These are phyloP conservation scores for Napeogenes sylphis DNA, from an alignment of 2,888 invertebrate genomes.

Conservation along the genomic window DNA sequence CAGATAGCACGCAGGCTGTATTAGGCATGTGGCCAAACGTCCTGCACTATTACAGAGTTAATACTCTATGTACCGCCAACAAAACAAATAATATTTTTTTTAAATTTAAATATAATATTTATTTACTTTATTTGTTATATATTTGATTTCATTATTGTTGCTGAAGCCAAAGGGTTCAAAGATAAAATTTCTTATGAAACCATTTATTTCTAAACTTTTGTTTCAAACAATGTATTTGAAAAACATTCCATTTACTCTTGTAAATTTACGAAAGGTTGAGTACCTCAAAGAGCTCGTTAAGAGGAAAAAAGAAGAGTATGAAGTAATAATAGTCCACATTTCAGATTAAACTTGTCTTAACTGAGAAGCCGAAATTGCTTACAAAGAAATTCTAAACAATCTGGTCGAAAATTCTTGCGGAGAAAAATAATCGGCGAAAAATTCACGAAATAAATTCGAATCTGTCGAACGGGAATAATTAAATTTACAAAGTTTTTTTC, in stretches of 20 bases:
- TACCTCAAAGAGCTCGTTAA: constrained; percentile 14
- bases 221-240: constrained; percentile 14
- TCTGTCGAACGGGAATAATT: constrained; percentile 23
- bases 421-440: constrained; percentile 20
- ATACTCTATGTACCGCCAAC: constrained; percentile 26
- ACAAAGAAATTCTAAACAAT: constrained; percentile 22
- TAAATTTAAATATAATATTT: too few relatives aligned
- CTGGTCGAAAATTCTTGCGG: constrained; percentile 12
- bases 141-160: neutral
- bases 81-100: constrained; percentile 7
- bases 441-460: constrained; percentile 18
- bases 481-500: constrained; percentile 24
- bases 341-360: constrained; percentile 18
- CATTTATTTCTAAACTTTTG: constrained; percentile 14
- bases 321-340: constrained; percentile 19
- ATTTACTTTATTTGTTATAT: too few relatives aligned
- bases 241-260: constrained; percentile 19
- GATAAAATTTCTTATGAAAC: constrained; percentile 19
- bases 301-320: constrained; percentile 8
- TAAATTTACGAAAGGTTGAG: constrained; percentile 20
- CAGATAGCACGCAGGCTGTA: constrained; percentile 28
- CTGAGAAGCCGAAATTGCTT: constrained; percentile 16
- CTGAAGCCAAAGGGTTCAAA: constrained; percentile 24
- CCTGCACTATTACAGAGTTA: constrained; percentile 32
- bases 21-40: constrained; percentile 34